Percentiles rank a stretch among this genome's conserved stretches.
Evolutionary conservation across 2,797 vertebrate species (phyloP).

Genomic region (Gambelia wislizenii): DNA sequence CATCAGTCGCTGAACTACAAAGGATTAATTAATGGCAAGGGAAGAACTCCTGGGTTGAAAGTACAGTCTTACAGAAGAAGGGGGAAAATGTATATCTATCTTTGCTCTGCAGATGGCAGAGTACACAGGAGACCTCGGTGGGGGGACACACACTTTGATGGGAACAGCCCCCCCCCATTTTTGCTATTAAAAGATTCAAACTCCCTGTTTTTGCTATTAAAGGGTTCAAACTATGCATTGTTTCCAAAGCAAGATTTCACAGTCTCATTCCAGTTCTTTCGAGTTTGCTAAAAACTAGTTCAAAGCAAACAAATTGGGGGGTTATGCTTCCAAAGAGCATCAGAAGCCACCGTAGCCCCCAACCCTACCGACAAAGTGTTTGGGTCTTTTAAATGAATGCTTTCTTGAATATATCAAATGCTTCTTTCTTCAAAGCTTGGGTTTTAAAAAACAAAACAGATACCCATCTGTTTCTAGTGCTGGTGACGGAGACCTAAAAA

Average conservation of each 20-base stretch:
- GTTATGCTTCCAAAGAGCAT: not conserved
- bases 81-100: constrained; percentile 76
- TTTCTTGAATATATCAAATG: too few species aligned
- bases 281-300: not conserved
- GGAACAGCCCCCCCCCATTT: constrained; percentile 51
- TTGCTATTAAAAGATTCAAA: constrained; percentile 61
- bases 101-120: constrained; percentile 78
- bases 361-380: not conserved
- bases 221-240: constrained; percentile 54
- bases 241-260: constrained; percentile 18
- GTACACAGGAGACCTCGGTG: not conserved
- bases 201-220: constrained; percentile 46
- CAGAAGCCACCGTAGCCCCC: too few species aligned
- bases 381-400: not conserved
- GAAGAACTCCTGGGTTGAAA: constrained; percentile 71
- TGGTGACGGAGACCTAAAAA: too few species aligned
- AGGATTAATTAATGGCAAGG: constrained; percentile 90
- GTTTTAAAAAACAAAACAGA: not conserved
- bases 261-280: constrained; percentile 18
- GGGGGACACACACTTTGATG: constrained; percentile 65
- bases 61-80: constrained; percentile 59
- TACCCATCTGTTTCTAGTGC: too few species aligned
- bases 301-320: not conserved
- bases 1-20: constrained; percentile 89
- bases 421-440: not conserved